Conservation (phyloP, 2,797 vertebrate species). For the Scolopax rusticola region DNA sequence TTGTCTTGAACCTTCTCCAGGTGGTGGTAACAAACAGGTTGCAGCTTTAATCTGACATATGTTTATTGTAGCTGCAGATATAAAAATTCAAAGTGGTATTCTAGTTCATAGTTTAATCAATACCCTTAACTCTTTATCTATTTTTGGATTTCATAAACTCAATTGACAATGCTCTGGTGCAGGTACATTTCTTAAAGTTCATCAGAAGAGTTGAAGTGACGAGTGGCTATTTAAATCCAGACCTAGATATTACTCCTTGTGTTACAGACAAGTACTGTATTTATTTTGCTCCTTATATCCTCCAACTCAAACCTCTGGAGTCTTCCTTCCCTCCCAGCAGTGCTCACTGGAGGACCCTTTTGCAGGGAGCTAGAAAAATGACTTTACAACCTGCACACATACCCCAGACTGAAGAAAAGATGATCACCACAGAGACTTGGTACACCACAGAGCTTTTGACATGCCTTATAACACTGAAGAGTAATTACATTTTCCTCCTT, state of each 20-base stretch:
- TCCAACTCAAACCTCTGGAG: not conserved
- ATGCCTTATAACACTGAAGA: not conserved
- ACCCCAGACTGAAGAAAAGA: not conserved
- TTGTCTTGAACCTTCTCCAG: not conserved
- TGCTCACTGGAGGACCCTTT: not conserved
- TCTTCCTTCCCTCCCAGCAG: not conserved
- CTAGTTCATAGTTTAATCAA: not conserved
- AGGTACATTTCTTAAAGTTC: not conserved
- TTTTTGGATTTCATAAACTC: not conserved
- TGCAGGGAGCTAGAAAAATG: not conserved
- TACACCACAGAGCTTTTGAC: not conserved
- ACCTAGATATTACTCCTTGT: not conserved
- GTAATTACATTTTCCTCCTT: not conserved
- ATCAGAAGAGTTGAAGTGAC: not conserved
- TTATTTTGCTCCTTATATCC: not conserved
- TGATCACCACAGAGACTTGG: not conserved
- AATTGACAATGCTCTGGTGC: not conserved
- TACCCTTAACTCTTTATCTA: not conserved
- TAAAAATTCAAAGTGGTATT: not conserved
- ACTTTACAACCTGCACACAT: not conserved
- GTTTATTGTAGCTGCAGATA: not conserved
- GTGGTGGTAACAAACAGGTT: not conserved
- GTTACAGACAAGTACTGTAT: not conserved
- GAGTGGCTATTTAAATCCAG: not conserved
- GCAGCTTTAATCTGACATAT: not conserved